Evolutionary conservation across 2,113 vertebrate species (phyloP).

Genomic region (Takifugu flavidus): DNA sequence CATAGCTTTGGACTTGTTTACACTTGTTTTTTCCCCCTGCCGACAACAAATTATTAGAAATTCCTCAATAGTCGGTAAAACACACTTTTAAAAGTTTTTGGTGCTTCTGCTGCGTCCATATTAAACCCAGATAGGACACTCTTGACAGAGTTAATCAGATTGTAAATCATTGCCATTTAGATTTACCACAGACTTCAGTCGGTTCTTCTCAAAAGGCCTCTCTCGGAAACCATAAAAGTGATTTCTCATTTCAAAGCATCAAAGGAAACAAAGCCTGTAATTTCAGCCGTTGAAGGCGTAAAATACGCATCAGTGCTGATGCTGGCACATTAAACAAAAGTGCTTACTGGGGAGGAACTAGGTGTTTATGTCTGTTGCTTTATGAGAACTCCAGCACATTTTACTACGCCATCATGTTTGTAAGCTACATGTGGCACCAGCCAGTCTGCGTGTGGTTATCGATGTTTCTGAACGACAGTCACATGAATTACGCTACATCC

Average conservation of each 20-base stretch:
- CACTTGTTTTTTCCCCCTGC: too few species aligned
- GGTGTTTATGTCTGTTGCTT: constrained; percentile 1
- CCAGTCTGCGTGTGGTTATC: neutral
- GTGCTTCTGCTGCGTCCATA: neutral
- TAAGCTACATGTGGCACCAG: neutral
- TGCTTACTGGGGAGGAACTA: neutral
- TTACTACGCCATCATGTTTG: constrained; percentile 1
- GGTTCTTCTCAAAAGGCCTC: constrained; percentile 10
- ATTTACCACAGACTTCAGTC: constrained; percentile 22
- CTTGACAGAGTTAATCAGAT: constrained; percentile 21
- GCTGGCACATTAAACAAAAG: constrained; percentile 5
- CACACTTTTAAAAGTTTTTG: too few species aligned
- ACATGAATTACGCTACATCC: neutral
- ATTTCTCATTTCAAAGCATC: constrained; percentile 23
- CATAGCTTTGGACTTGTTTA: too few species aligned
- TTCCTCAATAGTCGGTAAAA: too few species aligned
- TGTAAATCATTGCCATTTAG: constrained; percentile 40
- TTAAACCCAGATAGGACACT: neutral
- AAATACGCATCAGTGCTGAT: constrained; percentile 11
- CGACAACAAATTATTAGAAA: too few species aligned
- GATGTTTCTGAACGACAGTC: neutral
- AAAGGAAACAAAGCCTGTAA: constrained; percentile 25
- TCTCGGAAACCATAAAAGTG: constrained; percentile 6
- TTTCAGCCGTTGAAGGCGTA: constrained; percentile 17
- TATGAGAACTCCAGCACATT: constrained; percentile 4